Base-by-base conservation (phyloP, 35 echinoderm and acorn worm genomes). In the Hemicentrotus pulcherrimus region DNA sequence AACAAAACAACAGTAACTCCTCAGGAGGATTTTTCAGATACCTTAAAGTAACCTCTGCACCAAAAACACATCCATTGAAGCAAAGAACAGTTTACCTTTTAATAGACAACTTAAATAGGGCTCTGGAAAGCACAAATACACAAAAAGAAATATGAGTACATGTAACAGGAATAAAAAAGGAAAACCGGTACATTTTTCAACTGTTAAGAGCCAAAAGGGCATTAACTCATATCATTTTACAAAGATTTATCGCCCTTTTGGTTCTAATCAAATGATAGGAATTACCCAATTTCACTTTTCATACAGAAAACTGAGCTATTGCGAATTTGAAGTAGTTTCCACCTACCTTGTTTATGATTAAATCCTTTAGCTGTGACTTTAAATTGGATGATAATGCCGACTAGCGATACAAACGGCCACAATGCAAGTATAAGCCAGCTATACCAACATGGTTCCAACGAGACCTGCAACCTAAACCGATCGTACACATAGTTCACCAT, bases 281-380 rank as follows among this genome's bases (percentile, higher is more conserved):
- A 41, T 41, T 41, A 41, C 35, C 35, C 35, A 41, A 41, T 41
- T 41, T 41, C 35, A 41, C 35, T 41, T 41, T 41, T 3, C 35
- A 41, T 41, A 41, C 35, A 41, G 35, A 41, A 41, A 0, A 41
- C 3, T 41, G 35, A 41, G 35, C 35, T 41, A 3, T 41, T 41
- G 35, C 1, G 3, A 59, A 7, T 59, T 14, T 11, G 52, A 59
- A 59, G 52, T 59, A 59, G 4, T 61, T 50, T 61, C 47, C 65
- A 85, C 96, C 97, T 91, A 99, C 98, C 98, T 61, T 99, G 97
- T 96, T 97, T 97, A 48, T 99, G 98, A 60, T 97, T 96, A 88
- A 95, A 99, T 86, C 97, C 97, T 96, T 95, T 97, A 31, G 96
- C 94, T 24, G 98, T 99, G 9, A 99, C 94, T 85, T 92, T 96